Base-by-base conservation (phyloP, 2,888 invertebrate genomes). In the Scrobipalpa costella region DNA sequence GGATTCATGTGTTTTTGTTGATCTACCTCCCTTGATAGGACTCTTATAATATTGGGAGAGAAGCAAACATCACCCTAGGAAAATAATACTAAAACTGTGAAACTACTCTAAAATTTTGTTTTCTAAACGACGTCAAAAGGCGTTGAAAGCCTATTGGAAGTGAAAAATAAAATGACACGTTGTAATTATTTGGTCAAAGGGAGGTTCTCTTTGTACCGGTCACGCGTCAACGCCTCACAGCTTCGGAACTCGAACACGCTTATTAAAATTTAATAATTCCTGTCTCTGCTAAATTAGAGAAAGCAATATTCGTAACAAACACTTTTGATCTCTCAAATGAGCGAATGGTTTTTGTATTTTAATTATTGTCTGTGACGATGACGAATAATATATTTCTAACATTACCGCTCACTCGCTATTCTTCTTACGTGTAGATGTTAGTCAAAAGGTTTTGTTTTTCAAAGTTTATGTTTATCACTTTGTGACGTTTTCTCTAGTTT, bases 231-330 rank as follows among this genome's bases (percentile, higher is more conserved):
- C 70, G 74, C 71, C 64, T 69, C 66, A 63, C 49, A 59, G 44
- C 61, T 60, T 49, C 61, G 63, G 47, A 47, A 60, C 62, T 40
- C 66, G 47, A 50, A 62, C 19, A 59, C 44, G 62, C 55, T 62
- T 66, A 66, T 71, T 70, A 67, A 72, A 70, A 69, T 71, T 71
- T 71, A 73, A 73, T 72, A 70, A 69, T 70, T 62, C 64, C 63
- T 66, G 66, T 67, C 68, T 63, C 66, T 68, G 64, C 15, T 64
- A 67, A 69, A 62, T 66, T 59, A 63, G 61, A 55, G 50, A 59
- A 60, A 57, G 47, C 47, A 52, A 47, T 58, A 62, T 60, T 38
- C 21, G 9, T 49, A 47, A 50, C 34, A 50, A 38, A 33, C 58
- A 58, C 36, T 38, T 64, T 61, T 65, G 62, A 65, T 62, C 52